Evolutionary conservation across 2,888 invertebrate species (phyloP).

Genomic region (Protophormia terraenovae): DNA sequence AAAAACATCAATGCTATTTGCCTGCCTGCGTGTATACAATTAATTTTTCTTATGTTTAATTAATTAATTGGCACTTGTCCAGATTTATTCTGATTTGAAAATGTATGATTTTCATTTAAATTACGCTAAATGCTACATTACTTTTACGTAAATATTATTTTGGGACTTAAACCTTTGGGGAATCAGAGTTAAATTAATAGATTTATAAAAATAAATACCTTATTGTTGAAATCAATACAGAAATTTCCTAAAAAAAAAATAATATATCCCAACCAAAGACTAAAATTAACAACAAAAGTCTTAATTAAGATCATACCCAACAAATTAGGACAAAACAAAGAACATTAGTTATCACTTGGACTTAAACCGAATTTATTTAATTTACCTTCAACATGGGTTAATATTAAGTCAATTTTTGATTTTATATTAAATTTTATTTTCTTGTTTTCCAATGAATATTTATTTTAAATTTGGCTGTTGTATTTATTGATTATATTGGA

Average conservation of each 20-base stretch:
- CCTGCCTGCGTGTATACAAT: constrained; percentile 42
- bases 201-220: background rate
- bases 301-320: no score
- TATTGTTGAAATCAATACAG: no score
- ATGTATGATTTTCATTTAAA: constrained; percentile 32
- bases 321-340: no score
- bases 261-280: no score
- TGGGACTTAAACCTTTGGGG: background rate
- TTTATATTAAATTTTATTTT: background rate
- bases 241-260: no score
- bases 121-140: background rate
- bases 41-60: constrained; percentile 72
- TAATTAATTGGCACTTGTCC: constrained; percentile 81
- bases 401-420: background rate
- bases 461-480: background rate
- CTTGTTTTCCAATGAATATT: background rate
- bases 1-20: constrained; percentile 44
- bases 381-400: background rate
- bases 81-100: constrained; percentile 73
- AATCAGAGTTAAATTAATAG: background rate
- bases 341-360: no score
- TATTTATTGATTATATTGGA: background rate
- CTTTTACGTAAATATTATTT: constrained; percentile 9
- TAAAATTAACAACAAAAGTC: no score
- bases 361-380: no score